Percentiles rank a stretch among this genome's conserved stretches.
Conservation (phyloP, 2,888 invertebrate genomes). For the Icerya purchasi region DNA sequence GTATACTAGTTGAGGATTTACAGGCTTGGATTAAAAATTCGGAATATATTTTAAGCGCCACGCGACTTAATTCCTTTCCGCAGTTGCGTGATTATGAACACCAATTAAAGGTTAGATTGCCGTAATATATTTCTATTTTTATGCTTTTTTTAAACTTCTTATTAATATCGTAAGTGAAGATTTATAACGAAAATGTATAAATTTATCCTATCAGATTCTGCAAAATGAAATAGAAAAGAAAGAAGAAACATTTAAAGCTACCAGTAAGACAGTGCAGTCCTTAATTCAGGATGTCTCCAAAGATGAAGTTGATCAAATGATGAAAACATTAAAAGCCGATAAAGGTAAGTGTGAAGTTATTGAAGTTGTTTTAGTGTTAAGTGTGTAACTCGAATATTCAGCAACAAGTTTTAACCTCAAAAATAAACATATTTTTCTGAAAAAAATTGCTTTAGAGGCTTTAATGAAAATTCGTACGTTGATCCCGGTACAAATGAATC, state of each 20-base stretch:
- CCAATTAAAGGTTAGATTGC: constrained; percentile 35
- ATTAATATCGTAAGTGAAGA: too few relatives aligned
- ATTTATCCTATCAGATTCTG: constrained; percentile 32
- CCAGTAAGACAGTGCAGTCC: constrained; percentile 77
- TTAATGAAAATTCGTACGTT: constrained; percentile 62
- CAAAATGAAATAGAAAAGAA: constrained; percentile 65
- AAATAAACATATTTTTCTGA: too few relatives aligned
- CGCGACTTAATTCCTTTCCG: constrained; percentile 50
- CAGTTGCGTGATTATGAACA: constrained; percentile 61
- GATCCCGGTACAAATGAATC: constrained; percentile 59
- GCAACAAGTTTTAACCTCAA: too few relatives aligned
- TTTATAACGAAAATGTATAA: too few relatives aligned
- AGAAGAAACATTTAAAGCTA: constrained; percentile 71
- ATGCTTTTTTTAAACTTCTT: background rate
- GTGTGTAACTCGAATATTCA: too few relatives aligned
- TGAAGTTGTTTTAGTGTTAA: background rate
- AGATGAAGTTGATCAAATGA: constrained; percentile 76
- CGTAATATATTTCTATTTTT: too few relatives aligned
- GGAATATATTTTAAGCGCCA: constrained; percentile 42
- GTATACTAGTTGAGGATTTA: constrained; percentile 46
- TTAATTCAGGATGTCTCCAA: constrained; percentile 73
- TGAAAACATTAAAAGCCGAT: constrained; percentile 66
- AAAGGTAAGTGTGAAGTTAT: constrained; percentile 29
- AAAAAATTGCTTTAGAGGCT: too few relatives aligned
- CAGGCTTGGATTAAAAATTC: constrained; percentile 61